phyloP scores from a whole-genome alignment of 64 coral and sea anemone genomes.

The Pocillopora damicornis region DNA sequence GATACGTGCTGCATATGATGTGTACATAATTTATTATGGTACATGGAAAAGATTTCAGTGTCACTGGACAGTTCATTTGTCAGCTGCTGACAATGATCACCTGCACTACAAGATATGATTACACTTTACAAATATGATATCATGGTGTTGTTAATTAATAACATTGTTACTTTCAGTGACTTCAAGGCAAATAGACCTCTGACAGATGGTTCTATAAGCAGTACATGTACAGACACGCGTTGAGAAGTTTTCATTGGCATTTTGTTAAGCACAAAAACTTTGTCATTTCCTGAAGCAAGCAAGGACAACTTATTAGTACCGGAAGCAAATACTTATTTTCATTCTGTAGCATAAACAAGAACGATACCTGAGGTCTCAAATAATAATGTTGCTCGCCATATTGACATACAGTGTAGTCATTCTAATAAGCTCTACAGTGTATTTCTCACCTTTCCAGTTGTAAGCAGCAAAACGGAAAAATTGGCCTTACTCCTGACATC shows the following conservation, averaged over 20 bases:
- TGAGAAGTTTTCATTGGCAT: not conserved
- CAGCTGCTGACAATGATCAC: not conserved
- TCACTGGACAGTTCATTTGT: not conserved
- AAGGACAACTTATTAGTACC: not conserved
- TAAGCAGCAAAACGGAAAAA: no score
- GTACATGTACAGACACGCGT: not conserved
- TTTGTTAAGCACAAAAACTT: not conserved
- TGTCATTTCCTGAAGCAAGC: slow-evolving; percentile 1
- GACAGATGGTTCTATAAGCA: no score
- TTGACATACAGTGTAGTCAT: not conserved
- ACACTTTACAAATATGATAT: no score
- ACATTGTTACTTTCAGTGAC: no score
- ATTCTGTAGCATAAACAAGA: not conserved
- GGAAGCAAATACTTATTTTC: not conserved
- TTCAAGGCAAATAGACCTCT: no score
- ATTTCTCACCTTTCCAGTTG: no score
- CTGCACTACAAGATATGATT: not conserved
- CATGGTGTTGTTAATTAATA: no score
- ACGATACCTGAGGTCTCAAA: not conserved
- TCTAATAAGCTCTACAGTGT: not conserved
- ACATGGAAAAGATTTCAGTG: slow-evolving; percentile 10
- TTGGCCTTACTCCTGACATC: no score
- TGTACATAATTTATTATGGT: slow-evolving; percentile 1
- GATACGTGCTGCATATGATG: not conserved
- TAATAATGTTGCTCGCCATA: not conserved